phyloP scores from a whole-genome alignment of 2,888 invertebrate species.

The Trichopoda pennipes region DNA sequence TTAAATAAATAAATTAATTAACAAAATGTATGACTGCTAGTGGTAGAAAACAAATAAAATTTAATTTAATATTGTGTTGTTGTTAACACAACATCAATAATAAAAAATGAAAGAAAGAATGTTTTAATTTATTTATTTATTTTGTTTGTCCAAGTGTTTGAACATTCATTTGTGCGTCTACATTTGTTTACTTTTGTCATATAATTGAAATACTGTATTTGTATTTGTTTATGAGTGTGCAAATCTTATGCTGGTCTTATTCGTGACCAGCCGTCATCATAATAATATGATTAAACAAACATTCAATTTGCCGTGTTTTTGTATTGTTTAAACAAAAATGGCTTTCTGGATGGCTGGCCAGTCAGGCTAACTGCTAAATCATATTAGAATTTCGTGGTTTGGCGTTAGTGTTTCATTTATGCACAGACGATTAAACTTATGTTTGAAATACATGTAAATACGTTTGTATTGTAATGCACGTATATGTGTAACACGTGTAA shows the following conservation, averaged over 20 bases:
- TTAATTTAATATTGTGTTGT: constrained; percentile 27
- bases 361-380: constrained; percentile 49
- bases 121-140: constrained; percentile 4
- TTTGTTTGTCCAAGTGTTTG: neutral
- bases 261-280: constrained; percentile 50
- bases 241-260: constrained; percentile 13
- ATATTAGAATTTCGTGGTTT: constrained; percentile 63
- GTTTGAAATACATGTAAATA: constrained; percentile 24
- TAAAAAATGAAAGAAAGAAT: constrained; percentile 6
- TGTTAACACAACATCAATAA: constrained; percentile 26
- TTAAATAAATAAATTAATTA: constrained; percentile 30
- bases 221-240: neutral
- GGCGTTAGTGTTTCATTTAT: constrained; percentile 58
- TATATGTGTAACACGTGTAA: neutral
- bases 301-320: constrained; percentile 19
- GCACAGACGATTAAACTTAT: constrained; percentile 61
- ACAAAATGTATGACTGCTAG: constrained; percentile 11
- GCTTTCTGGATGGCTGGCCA: too few species aligned
- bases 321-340: constrained; percentile 55
- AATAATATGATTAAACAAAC: constrained; percentile 58
- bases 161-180: neutral
- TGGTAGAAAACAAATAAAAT: constrained; percentile 31
- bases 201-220: neutral
- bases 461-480: too few species aligned
- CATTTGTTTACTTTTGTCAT: constrained; percentile 26